A percentile compares a stretch with the other conserved stretches of the same genome.
phyloP scores from a whole-genome alignment of 2,797 vertebrate species.

The Apogon talboti region DNA sequence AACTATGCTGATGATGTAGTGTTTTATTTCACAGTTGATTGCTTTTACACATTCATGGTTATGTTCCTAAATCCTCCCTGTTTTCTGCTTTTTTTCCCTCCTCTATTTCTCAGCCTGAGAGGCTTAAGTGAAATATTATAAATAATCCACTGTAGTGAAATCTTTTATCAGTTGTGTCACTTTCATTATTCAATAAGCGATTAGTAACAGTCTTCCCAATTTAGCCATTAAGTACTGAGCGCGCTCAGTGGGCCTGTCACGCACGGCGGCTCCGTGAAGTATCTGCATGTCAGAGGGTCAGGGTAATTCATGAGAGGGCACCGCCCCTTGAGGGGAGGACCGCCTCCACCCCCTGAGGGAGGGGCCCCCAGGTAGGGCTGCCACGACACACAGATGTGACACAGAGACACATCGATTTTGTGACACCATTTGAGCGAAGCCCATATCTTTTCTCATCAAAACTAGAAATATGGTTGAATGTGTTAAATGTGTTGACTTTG shows the following conservation, averaged over 20 bases:
- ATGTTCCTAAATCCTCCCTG: neutral
- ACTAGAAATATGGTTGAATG: no score
- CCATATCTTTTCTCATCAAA: no score
- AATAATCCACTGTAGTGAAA: constrained; percentile 92
- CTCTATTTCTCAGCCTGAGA: constrained; percentile 84
- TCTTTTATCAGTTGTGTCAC: constrained; percentile 95
- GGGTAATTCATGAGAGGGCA: constrained; percentile 81
- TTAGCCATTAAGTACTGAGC: constrained; percentile 83
- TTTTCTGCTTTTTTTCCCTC: constrained; percentile 20
- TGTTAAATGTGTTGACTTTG: no score
- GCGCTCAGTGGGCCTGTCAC: constrained; percentile 63
- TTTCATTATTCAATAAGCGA: constrained; percentile 94
- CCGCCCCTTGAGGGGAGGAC: constrained; percentile 63
- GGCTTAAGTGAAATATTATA: constrained; percentile 91
- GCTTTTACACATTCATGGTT: no score
- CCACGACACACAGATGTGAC: no score
- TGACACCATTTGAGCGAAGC: no score
- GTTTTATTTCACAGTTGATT: no score
- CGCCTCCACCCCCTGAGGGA: constrained; percentile 20
- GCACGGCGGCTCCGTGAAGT: constrained; percentile 71
- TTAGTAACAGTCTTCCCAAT: constrained; percentile 90
- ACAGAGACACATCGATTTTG: no score
- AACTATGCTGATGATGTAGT: no score
- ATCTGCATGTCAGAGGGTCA: constrained; percentile 79
- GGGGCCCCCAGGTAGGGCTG: constrained; percentile 50